Evolutionary conservation across 1,140 invertebrate genomes (phyloP).

Genomic region (Bombus soroeensis): DNA sequence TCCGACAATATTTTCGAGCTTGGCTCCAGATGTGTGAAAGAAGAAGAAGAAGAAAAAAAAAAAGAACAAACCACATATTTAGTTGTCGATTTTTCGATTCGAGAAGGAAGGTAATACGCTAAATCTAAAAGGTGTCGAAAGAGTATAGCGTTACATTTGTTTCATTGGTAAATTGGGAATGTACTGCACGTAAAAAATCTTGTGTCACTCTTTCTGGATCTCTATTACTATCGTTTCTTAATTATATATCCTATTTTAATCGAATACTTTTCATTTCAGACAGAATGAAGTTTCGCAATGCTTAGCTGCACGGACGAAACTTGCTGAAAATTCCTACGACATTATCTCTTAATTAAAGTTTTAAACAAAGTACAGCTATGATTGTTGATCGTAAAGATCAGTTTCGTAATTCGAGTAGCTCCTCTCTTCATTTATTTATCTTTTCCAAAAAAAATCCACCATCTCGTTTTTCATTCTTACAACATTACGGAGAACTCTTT

Average conservation of each 20-base stretch:
- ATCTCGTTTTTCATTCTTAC: no score
- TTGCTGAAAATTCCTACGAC: not conserved
- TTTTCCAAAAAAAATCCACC: no score
- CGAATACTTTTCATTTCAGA: not conserved
- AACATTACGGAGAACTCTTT: no score
- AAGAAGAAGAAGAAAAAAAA: not conserved
- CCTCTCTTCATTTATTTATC: no score
- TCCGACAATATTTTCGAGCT: not conserved
- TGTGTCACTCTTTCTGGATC: not conserved
- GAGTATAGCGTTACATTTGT: not conserved
- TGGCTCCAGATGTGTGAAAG: not conserved
- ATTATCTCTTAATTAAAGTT: not conserved
- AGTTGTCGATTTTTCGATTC: not conserved
- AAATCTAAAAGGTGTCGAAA: not conserved
- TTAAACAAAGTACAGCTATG: not conserved
- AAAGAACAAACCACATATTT: not conserved
- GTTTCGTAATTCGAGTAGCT: no score
- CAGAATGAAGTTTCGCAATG: not conserved
- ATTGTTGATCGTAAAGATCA: no score
- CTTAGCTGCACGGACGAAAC: not conserved
- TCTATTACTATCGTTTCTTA: no score
- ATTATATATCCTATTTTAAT: not conserved
- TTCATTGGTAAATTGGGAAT: not conserved
- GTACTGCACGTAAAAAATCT: slow-evolving; percentile 24
- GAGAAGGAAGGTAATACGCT: not conserved